Conservation (phyloP, 2,797 vertebrate species). For the Rallus crepitans region DNA sequence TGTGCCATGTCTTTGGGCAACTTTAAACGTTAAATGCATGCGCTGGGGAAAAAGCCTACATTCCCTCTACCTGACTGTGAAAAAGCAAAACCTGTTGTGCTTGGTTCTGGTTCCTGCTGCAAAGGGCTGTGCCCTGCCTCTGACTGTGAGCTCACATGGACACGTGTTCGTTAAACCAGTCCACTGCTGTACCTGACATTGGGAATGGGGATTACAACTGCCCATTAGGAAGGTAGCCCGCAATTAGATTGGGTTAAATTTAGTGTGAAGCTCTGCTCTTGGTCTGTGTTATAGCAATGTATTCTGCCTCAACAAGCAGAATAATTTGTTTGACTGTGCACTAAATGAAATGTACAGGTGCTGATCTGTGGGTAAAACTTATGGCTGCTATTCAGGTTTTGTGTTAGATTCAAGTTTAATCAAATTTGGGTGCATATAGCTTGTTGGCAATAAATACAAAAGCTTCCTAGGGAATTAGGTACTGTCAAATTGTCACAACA, state of each 20-base stretch:
- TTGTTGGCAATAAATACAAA: background rate
- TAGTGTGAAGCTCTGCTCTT: background rate
- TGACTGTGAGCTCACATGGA: accelerated
- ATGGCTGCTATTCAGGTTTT: background rate
- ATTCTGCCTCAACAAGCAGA: background rate
- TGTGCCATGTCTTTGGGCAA: background rate
- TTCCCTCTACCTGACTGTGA: background rate
- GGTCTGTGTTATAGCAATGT: background rate
- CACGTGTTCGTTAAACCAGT: background rate
- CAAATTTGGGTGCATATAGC: background rate
- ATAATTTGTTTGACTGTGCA: background rate
- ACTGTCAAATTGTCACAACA: background rate
- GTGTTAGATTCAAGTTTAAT: background rate
- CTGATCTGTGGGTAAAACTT: background rate
- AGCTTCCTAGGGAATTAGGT: background rate
- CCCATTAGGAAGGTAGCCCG: background rate
- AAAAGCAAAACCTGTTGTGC: background rate
- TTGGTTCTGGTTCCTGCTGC: background rate
- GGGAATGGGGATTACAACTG: background rate
- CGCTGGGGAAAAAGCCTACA: background rate
- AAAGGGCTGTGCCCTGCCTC: background rate
- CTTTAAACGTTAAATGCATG: background rate
- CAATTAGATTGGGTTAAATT: background rate
- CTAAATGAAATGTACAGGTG: background rate
- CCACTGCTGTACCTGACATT: background rate